Conservation (phyloP, 2,888 invertebrate genomes). For the Luperina testacea region DNA sequence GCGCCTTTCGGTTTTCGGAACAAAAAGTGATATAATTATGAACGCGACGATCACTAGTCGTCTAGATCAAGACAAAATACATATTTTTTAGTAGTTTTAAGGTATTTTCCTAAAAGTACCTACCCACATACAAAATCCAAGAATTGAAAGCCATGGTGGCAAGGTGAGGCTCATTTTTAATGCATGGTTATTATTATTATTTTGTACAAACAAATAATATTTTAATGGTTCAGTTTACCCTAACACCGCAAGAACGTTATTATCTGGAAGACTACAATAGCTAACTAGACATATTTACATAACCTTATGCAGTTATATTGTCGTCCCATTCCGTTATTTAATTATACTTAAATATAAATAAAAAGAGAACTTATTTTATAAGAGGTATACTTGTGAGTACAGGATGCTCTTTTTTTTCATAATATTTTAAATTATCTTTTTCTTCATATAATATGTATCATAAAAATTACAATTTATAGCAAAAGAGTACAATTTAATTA, state of each 20-base stretch:
- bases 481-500: constrained; percentile 45
- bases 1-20: neutral
- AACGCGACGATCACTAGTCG: neutral
- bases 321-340: constrained; percentile 47
- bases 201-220: neutral
- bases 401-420: constrained; percentile 28
- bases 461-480: constrained; percentile 25
- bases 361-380: constrained; percentile 46
- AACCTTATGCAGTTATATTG: constrained; percentile 44
- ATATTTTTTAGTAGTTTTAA: neutral
- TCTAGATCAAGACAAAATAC: neutral
- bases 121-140: neutral
- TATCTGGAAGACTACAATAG: constrained; percentile 45
- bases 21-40: neutral
- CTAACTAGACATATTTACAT: constrained; percentile 47
- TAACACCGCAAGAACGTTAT: constrained; percentile 6
- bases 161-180: neutral
- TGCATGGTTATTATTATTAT: neutral
- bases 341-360: constrained; percentile 38
- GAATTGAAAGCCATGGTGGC: neutral
- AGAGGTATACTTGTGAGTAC: constrained; percentile 63
- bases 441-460: constrained; percentile 14
- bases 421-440: neutral
- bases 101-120: too few species aligned
- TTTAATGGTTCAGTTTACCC: constrained; percentile 11